Percentiles rank a stretch among this genome's conserved stretches.
Evolutionary conservation across 1,140 invertebrate genomes (phyloP).

Genomic region (Adoxophyes honmai): DNA sequence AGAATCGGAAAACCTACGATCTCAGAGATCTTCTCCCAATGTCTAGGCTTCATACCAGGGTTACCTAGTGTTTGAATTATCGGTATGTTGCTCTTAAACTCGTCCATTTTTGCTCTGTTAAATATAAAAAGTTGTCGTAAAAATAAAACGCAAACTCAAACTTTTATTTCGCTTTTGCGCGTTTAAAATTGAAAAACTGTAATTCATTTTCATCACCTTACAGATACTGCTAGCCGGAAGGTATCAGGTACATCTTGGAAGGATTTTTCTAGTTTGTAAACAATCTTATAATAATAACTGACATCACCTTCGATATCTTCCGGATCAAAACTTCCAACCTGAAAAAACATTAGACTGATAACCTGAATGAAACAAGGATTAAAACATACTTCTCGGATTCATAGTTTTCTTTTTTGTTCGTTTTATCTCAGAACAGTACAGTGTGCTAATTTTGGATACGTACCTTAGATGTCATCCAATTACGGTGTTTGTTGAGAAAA

Average conservation of each 20-base stretch:
- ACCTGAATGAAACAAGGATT: too few relatives aligned
- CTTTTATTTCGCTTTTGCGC: too few relatives aligned
- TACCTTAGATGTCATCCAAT: constrained; percentile 88
- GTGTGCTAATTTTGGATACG: not conserved
- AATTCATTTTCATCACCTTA: constrained; percentile 66
- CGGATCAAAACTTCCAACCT: constrained; percentile 90
- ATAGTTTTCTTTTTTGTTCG: too few relatives aligned
- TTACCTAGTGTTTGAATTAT: constrained; percentile 95
- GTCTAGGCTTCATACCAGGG: constrained; percentile 93
- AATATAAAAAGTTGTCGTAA: not conserved
- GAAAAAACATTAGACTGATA: not conserved
- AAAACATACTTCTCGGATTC: too few relatives aligned
- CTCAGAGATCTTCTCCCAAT: constrained; percentile 98
- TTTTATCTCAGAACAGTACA: too few relatives aligned
- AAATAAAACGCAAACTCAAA: too few relatives aligned
- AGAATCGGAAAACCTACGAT: constrained; percentile 95
- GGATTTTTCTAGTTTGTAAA: constrained; percentile 93
- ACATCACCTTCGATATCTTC: constrained; percentile 93
- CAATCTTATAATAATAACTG: constrained; percentile 85
- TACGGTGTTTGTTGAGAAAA: constrained; percentile 89
- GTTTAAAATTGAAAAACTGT: too few relatives aligned
- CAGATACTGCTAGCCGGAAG: constrained; percentile 80
- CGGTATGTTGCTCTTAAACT: constrained; percentile 93
- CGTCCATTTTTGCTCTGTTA: constrained; percentile 85
- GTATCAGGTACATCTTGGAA: constrained; percentile 86